These are phyloP conservation scores for Oscheius sp. DNA, from an alignment of 2,888 invertebrate genomes.

Conservation along the genomic window DNA sequence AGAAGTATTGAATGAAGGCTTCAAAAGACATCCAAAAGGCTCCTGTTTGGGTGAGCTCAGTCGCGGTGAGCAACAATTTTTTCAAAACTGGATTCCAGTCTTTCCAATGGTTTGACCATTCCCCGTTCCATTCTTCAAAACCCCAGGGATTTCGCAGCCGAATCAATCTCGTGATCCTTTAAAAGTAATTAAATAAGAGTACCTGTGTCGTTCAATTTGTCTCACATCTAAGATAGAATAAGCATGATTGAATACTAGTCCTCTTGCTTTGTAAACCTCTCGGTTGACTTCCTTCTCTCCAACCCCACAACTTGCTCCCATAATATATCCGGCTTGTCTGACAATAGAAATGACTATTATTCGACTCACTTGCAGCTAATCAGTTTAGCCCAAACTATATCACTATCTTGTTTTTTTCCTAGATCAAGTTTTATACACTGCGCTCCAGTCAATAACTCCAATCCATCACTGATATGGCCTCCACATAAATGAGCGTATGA, in stretches of 20 bases:
- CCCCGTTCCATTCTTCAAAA: conserved; percentile 95
- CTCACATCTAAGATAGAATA: conserved; percentile 94
- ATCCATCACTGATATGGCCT: conserved; percentile 94
- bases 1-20: conserved; percentile 91
- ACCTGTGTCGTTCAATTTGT: conserved; percentile 75
- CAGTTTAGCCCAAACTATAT: conserved; percentile 94
- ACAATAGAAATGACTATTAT: conserved; percentile 72
- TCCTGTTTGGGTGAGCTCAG: conserved; percentile 74
- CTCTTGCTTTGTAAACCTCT: conserved; percentile 86
- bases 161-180: conserved; percentile 72
- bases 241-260: conserved; percentile 90
- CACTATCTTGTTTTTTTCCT: no score
- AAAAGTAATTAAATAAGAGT: neutral
- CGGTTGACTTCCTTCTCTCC: conserved; percentile 71
- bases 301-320: conserved; percentile 93
- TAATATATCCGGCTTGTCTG: conserved; percentile 78
- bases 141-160: conserved; percentile 98
- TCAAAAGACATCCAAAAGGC: conserved; percentile 98
- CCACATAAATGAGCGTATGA: conserved; percentile 95
- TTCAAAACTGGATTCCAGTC: conserved; percentile 44
- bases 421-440: no score
- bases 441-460: conserved; percentile 88
- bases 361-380: conserved; percentile 84
- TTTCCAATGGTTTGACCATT: conserved; percentile 84
- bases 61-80: neutral